Evolutionary conservation across 2,797 vertebrate species (phyloP).

Genomic region (Perdix hodgsoniae): DNA sequence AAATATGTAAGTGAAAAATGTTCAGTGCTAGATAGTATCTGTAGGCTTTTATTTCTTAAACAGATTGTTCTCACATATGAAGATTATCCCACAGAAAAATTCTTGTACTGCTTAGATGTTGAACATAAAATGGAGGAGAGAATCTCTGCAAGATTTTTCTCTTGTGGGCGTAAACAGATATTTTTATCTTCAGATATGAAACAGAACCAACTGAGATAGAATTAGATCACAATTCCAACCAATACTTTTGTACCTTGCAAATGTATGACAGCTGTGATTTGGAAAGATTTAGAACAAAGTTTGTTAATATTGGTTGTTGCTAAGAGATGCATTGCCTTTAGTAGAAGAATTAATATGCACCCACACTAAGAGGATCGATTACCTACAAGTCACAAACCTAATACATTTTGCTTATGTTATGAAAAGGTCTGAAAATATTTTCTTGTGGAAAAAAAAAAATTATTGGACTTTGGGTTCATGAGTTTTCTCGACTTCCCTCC

Average conservation of each 20-base stretch:
- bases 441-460: neutral
- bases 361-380: neutral
- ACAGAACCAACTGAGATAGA: constrained; percentile 57
- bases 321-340: constrained; percentile 57
- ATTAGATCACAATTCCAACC: constrained; percentile 63
- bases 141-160: constrained; percentile 36
- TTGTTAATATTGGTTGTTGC: constrained; percentile 66
- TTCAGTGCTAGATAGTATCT: neutral
- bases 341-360: constrained; percentile 43
- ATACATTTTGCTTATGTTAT: constrained; percentile 3
- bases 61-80: neutral
- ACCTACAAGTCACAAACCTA: neutral
- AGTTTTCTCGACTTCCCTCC: neutral
- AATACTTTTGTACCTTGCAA: constrained; percentile 52
- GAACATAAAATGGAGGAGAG: constrained; percentile 22
- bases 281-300: constrained; percentile 50
- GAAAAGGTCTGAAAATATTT: neutral
- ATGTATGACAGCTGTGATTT: constrained; percentile 56
- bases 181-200: constrained; percentile 71
- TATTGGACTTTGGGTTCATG: neutral
- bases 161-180: constrained; percentile 56
- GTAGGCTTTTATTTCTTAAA: neutral
- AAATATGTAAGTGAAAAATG: neutral
- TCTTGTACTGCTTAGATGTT: constrained; percentile 5
- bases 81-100: constrained; percentile 1